phyloP scores from a whole-genome alignment of 2,113 vertebrate species.

The Pseudopipra pipra region DNA sequence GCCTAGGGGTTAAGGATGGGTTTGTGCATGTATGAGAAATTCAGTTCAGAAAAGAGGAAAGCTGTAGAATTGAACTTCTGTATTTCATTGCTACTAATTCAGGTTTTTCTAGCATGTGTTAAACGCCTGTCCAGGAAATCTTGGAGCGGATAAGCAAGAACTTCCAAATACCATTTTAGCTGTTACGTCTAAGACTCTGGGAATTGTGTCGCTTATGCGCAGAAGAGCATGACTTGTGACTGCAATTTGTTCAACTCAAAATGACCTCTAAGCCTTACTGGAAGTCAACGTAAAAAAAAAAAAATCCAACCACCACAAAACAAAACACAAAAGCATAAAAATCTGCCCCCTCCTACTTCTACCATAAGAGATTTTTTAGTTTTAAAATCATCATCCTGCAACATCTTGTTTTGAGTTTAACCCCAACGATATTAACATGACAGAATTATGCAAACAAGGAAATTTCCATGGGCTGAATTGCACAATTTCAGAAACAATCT shows the following conservation, averaged over 20 bases:
- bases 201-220: background rate
- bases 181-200: slow-evolving; percentile 16
- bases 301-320: background rate
- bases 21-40: background rate
- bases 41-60: background rate
- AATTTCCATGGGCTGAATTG: slow-evolving; percentile 52
- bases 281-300: background rate
- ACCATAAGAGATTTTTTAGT: background rate
- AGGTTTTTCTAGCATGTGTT: background rate
- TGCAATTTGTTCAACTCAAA: slow-evolving; percentile 33
- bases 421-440: background rate
- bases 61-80: background rate
- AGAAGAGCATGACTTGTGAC: slow-evolving; percentile 28
- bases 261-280: slow-evolving; percentile 11
- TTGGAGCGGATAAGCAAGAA: background rate
- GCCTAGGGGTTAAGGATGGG: background rate
- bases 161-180: background rate
- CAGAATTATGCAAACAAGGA: slow-evolving; percentile 41
- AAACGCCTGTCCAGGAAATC: slow-evolving; percentile 9
- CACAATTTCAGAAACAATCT: slow-evolving; percentile 1
- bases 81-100: background rate
- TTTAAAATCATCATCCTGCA: background rate
- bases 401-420: slow-evolving; percentile 31
- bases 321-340: background rate
- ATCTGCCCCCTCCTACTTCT: background rate